A percentile compares a stretch with the other conserved stretches of the same genome.
Conservation (phyloP, 2,113 vertebrate species). For the Microcebus lehilahytsara region DNA sequence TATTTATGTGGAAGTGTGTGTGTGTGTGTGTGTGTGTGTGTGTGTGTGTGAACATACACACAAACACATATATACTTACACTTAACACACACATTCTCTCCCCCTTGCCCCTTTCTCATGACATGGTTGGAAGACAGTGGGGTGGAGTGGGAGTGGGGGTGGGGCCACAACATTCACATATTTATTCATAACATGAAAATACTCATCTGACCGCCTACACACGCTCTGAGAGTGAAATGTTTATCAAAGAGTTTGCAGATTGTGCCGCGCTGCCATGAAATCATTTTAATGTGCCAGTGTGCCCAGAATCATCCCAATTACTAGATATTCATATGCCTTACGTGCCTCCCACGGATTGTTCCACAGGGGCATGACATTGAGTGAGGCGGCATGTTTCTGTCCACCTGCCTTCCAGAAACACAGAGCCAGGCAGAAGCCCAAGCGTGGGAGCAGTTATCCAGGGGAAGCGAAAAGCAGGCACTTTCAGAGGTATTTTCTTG, state of each 20-base stretch:
- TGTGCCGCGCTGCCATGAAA: slow-evolving; percentile 64
- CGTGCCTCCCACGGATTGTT: slow-evolving; percentile 49
- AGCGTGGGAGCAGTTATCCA: neutral
- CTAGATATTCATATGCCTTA: slow-evolving; percentile 63
- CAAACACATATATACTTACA: neutral
- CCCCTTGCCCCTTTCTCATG: neutral
- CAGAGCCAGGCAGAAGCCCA: neutral
- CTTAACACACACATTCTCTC: neutral
- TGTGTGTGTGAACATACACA: neutral
- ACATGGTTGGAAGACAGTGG: neutral
- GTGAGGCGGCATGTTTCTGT: slow-evolving; percentile 58
- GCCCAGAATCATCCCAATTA: slow-evolving; percentile 71
- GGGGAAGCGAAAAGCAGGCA: neutral
- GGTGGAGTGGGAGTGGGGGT: neutral
- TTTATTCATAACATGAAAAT: slow-evolving; percentile 57
- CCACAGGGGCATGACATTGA: slow-evolving; percentile 4
- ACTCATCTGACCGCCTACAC: neutral
- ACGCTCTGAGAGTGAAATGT: slow-evolving; percentile 57
- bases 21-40: neutral
- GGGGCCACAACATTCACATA: neutral
- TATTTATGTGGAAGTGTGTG: neutral
- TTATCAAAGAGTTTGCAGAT: slow-evolving; percentile 70
- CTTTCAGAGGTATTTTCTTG: neutral
- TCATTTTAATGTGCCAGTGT: slow-evolving; percentile 3
- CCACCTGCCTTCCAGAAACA: neutral